Evolutionary conservation across 2,113 vertebrate genomes (phyloP).

Genomic region (Ammodytes marinus): DNA sequence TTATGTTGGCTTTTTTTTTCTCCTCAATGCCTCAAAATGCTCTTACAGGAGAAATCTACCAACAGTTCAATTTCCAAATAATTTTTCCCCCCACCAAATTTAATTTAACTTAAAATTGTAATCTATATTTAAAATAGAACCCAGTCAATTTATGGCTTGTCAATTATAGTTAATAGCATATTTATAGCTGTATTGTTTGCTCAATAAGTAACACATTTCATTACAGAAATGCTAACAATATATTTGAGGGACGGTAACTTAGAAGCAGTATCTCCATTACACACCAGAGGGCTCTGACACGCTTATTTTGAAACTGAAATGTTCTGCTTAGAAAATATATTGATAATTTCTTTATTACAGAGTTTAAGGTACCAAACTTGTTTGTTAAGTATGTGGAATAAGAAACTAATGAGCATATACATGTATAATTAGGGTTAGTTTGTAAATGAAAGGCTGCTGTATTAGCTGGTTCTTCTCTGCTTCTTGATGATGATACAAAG

Average conservation of each 20-base stretch:
- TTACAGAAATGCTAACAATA: neutral
- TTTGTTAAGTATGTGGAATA: neutral
- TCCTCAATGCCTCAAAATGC: neutral
- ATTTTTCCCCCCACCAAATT: neutral
- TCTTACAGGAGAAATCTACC: neutral
- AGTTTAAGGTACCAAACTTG: neutral
- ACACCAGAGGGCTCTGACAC: constrained; percentile 15
- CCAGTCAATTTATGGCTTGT: neutral
- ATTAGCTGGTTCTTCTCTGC: constrained; percentile 47
- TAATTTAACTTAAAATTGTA: neutral
- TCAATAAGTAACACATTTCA: neutral
- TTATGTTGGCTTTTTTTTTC: no score
- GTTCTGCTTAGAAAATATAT: neutral
- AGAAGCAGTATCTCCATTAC: neutral
- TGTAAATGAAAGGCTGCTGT: neutral
- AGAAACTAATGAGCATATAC: neutral
- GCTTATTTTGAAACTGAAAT: neutral
- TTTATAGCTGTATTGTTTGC: no score
- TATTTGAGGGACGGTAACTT: neutral
- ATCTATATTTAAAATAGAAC: neutral
- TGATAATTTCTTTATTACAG: neutral
- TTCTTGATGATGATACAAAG: constrained; percentile 73
- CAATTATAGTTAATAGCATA: neutral
- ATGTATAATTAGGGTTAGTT: neutral
- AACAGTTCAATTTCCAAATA: neutral